Base-by-base conservation (phyloP, 2,113 vertebrate genomes). In the Aegithalos caudatus region DNA sequence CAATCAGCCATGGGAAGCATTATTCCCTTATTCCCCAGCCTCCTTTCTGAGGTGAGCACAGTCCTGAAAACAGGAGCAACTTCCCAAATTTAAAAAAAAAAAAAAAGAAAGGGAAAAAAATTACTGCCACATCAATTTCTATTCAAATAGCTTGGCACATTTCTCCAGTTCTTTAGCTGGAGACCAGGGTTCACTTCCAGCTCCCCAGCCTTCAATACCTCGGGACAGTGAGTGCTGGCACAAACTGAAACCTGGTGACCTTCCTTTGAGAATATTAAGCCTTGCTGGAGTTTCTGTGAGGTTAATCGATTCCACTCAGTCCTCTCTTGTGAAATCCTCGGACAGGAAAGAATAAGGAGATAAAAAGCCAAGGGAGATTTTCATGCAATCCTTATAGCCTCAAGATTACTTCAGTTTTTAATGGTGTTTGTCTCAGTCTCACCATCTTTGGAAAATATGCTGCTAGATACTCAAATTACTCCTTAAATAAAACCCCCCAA, bases 111-210 rank as follows among this genome's bases (percentile, higher is more conserved):
- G 12, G 2, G 25, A 19, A 65, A 22, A 69, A 77, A 91, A 94
- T 69, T 74, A 94, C 86, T 56, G 37, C 69, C 83, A 81, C 92
- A 94, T 86, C 93, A 81, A 38, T 93, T 95, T 94, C 92, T 81
- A 95, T 95, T 95, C 95, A 96, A 96, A 97, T 95, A 0, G 0
- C 81, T 93, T 87, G 91, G 92, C 93, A 85, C 91, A 80, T 88
- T 91, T 91, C 84, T 80, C 66, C 66, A 77, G 84, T 72, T 96
- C 81, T 91, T 95, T 96, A 92, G 90, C 94, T 86, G 57, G 56
- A 90, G 93, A 95, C 90, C 92, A 94, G 82, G 90, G 95, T 96
- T 96, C 95, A 93, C 83, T 94, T 97, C 95, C 95, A 95, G 86
- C 92, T 96, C 82, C 90, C 60, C 80, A 88, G 95, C 72, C 77